These are phyloP conservation scores for Cyaniris semiargus DNA, from an alignment of 2,888 invertebrate species.

Conservation along the genomic window DNA sequence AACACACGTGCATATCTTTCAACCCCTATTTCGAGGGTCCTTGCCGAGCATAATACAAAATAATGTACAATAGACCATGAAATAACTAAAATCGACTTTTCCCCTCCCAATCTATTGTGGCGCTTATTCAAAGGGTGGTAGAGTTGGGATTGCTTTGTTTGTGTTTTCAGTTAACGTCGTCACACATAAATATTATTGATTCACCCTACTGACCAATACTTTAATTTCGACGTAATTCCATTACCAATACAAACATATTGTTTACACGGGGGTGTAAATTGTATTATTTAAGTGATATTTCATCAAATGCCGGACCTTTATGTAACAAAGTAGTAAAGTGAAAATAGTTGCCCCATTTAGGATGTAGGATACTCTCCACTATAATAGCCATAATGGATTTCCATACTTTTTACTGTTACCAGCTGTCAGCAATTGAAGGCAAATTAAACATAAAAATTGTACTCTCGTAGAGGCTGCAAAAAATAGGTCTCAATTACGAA, in stretches of 20 bases:
- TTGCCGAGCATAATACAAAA: constrained; percentile 33
- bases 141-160: neutral
- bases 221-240: constrained; percentile 61
- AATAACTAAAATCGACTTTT: constrained; percentile 21
- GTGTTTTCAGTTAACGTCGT: constrained; percentile 37
- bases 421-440: too few relatives aligned
- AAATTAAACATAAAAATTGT: too few relatives aligned
- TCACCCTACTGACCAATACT: constrained; percentile 58
- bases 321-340: neutral
- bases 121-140: neutral
- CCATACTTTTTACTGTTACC: too few relatives aligned
- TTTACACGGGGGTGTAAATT: constrained; percentile 37
- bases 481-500: too few relatives aligned
- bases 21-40: constrained; percentile 35
- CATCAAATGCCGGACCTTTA: neutral
- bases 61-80: constrained; percentile 32
- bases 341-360: neutral
- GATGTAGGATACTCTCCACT: neutral
- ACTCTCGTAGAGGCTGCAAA: too few relatives aligned
- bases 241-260: constrained; percentile 61
- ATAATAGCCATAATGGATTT: too few relatives aligned
- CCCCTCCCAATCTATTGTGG: neutral
- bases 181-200: constrained; percentile 65
- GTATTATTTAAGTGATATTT: constrained; percentile 21
- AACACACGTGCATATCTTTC: constrained; percentile 48